Evolutionary conservation across 2,888 invertebrate genomes (phyloP).

Genomic region (Leptinotarsa peninsularis): DNA sequence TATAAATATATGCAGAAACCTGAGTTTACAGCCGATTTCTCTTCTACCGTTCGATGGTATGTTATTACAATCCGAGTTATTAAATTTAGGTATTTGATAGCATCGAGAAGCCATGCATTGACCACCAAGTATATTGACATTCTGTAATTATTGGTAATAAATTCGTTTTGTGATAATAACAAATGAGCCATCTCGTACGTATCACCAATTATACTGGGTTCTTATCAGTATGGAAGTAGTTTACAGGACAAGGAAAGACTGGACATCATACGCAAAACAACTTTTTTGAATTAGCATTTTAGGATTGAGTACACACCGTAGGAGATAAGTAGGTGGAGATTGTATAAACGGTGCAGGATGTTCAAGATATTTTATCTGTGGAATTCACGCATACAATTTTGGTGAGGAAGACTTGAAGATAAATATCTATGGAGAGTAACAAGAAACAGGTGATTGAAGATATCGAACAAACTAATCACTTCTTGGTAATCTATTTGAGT

Average conservation of each 20-base stretch:
- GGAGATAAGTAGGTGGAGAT: constrained; percentile 7
- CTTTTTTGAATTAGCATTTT: constrained; percentile 13
- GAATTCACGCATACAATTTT: not conserved
- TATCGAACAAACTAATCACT: not conserved
- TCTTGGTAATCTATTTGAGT: not conserved
- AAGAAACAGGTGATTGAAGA: not conserved
- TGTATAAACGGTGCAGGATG: not conserved
- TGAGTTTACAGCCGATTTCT: constrained; percentile 20
- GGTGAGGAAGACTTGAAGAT: not conserved
- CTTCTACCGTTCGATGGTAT: constrained; percentile 12
- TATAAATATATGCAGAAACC: constrained; percentile 12
- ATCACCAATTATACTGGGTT: constrained; percentile 45
- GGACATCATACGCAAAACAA: not conserved
- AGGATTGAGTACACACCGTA: constrained; percentile 13
- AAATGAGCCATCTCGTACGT: constrained; percentile 33
- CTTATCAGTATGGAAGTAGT: constrained; percentile 27
- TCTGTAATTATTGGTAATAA: constrained; percentile 51
- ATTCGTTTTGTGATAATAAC: constrained; percentile 44
- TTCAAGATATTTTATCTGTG: not conserved
- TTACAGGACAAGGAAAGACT: constrained; percentile 8
- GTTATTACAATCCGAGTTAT: constrained; percentile 22
- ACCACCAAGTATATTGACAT: constrained; percentile 21
- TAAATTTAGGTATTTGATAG: constrained; percentile 25
- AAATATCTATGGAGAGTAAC: not conserved
- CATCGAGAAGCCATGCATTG: constrained; percentile 20